These are phyloP conservation scores for Monomorium pharaonis DNA, from an alignment of 1,140 invertebrate genomes.

Conservation along the genomic window DNA sequence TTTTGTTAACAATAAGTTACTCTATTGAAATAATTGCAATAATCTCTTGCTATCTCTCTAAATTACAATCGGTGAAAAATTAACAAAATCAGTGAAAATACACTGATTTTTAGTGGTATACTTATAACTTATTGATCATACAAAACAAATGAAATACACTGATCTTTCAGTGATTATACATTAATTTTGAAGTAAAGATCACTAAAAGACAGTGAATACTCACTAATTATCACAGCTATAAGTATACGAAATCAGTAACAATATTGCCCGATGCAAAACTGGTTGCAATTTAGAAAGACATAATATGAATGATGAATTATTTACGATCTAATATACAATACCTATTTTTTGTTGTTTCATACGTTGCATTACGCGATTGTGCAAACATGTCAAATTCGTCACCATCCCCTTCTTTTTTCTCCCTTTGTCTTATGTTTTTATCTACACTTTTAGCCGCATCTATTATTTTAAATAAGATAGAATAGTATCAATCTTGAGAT, in stretches of 20 bases:
- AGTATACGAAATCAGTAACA: no score
- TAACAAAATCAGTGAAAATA: no score
- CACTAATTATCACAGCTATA: no score
- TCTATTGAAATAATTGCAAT: constrained; percentile 17
- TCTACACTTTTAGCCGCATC: constrained; percentile 72
- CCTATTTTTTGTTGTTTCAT: constrained; percentile 90
- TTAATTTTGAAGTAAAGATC: no score
- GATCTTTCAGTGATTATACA: no score
- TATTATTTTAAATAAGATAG: constrained; percentile 53
- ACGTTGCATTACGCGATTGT: constrained; percentile 92
- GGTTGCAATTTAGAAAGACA: no score
- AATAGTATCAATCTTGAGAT: constrained; percentile 35
- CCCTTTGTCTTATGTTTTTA: constrained; percentile 74
- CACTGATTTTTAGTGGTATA: no score
- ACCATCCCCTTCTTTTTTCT: constrained; percentile 83
- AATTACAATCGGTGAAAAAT: no score
- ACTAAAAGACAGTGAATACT: no score
- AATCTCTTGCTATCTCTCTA: constrained; percentile 23
- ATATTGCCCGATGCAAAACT: no score
- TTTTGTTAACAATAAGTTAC: neutral
- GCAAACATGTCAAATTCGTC: constrained; percentile 97
- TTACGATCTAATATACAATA: constrained; percentile 75
- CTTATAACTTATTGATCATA: no score
- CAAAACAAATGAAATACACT: no score
- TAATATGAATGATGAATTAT: neutral